Evolutionary conservation across 2,113 vertebrate genomes (phyloP).

Genomic region (Protobothrops mucrosquamatus): DNA sequence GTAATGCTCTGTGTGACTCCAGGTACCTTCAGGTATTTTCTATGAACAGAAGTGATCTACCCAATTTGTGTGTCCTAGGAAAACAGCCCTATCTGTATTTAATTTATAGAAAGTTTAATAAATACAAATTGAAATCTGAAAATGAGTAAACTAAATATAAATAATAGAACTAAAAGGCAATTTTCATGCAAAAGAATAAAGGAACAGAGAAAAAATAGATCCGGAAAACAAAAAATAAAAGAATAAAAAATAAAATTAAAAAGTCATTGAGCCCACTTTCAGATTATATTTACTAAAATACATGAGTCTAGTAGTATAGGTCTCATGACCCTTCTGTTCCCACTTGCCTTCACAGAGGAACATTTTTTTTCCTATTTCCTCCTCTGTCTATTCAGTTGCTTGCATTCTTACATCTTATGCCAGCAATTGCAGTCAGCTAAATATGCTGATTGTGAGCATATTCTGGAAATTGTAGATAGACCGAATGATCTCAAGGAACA

Average conservation of each 20-base stretch:
- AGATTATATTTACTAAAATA: neutral
- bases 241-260: neutral
- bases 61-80: neutral
- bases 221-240: neutral
- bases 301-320: neutral
- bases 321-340: slow-evolving; percentile 2
- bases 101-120: neutral
- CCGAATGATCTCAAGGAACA: slow-evolving; percentile 44
- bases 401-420: slow-evolving; percentile 53
- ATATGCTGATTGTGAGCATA: slow-evolving; percentile 40
- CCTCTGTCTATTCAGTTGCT: slow-evolving; percentile 13
- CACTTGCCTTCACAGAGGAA: slow-evolving; percentile 24
- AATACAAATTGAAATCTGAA: neutral
- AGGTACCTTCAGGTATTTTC: neutral
- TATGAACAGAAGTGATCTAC: neutral
- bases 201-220: neutral
- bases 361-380: slow-evolving; percentile 42
- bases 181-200: neutral
- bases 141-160: neutral
- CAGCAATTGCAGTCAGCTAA: slow-evolving; percentile 40
- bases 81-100: neutral
- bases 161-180: neutral
- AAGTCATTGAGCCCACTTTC: neutral
- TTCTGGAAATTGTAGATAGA: slow-evolving; percentile 43
- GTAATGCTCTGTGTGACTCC: neutral